Percentiles rank a stretch among this genome's conserved stretches.
Evolutionary conservation across 2,888 invertebrate genomes (phyloP).

Genomic region (Eretmocerus hayati): DNA sequence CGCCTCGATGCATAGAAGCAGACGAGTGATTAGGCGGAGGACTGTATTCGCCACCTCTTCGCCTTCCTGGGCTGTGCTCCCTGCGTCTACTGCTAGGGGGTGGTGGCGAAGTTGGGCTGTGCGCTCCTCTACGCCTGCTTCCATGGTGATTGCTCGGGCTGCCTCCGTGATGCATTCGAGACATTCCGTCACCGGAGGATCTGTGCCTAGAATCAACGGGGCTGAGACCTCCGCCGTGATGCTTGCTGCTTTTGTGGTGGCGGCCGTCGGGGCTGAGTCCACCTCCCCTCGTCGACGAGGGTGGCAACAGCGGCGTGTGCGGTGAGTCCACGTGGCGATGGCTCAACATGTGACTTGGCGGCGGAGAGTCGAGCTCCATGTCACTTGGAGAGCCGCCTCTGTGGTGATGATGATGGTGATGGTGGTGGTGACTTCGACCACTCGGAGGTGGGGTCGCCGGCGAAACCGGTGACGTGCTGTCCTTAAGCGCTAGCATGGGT

Average conservation of each 20-base stretch:
- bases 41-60: slow-evolving; percentile 38
- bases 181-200: too few species aligned
- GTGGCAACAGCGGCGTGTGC: slow-evolving; percentile 62
- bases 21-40: slow-evolving; percentile 25
- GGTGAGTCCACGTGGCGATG: slow-evolving; percentile 53
- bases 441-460: slow-evolving; percentile 54
- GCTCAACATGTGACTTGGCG: slow-evolving; percentile 33
- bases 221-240: slow-evolving; percentile 25
- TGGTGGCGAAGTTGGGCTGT: slow-evolving; percentile 42
- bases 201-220: slow-evolving; percentile 28
- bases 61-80: slow-evolving; percentile 31
- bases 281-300: too few species aligned
- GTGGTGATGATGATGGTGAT: too few species aligned
- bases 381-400: slow-evolving; percentile 40
- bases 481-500: slow-evolving; percentile 43
- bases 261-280: slow-evolving; percentile 34
- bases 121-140: slow-evolving; percentile 35
- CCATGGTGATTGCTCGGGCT: slow-evolving; percentile 10
- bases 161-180: neutral
- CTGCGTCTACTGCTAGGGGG: slow-evolving; percentile 29
- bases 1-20: slow-evolving; percentile 23
- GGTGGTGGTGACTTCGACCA: too few species aligned
- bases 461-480: slow-evolving; percentile 57
- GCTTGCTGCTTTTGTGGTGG: slow-evolving; percentile 31
- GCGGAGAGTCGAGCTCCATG: slow-evolving; percentile 41